These are phyloP conservation scores for Notoglanidium macrostoma DNA, from an alignment of 2,797 vertebrate genomes.

Conservation along the genomic window DNA sequence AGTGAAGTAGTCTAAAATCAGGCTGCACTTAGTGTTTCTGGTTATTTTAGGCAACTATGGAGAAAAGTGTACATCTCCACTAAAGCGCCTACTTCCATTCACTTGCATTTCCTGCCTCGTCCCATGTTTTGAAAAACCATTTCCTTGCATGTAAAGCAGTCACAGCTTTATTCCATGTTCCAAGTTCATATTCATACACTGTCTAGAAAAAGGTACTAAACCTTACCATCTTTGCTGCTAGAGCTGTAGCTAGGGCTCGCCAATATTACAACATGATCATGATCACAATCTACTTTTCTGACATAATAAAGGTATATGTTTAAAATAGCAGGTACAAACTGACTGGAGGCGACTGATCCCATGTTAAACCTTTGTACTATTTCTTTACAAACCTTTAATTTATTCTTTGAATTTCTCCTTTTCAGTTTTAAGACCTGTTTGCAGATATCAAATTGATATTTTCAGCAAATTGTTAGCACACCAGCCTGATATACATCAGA, in stretches of 20 bases:
- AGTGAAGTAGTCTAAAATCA: not conserved
- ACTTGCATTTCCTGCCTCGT: constrained; percentile 4
- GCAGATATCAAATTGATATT: not conserved
- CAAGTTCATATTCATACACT: too few relatives aligned
- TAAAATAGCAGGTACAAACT: not conserved
- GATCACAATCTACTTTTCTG: not conserved
- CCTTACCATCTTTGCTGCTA: not conserved
- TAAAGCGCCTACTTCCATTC: constrained; percentile 16
- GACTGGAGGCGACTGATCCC: not conserved
- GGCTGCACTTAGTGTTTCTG: not conserved
- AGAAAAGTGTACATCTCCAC: not conserved
- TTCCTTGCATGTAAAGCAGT: not conserved
- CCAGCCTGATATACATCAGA: not conserved
- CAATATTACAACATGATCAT: not conserved
- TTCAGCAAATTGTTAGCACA: not conserved
- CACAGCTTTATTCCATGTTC: not conserved
- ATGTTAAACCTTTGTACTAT: not conserved
- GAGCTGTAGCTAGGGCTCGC: not conserved
- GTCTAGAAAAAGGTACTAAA: not conserved
- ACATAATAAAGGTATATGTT: not conserved
- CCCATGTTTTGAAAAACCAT: not conserved
- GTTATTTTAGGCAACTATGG: constrained; percentile 25
- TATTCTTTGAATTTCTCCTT: not conserved
- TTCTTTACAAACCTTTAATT: not conserved
- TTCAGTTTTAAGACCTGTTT: not conserved